Conservation (phyloP, 2,888 invertebrate species). For the Opisthograptis luteolata region DNA sequence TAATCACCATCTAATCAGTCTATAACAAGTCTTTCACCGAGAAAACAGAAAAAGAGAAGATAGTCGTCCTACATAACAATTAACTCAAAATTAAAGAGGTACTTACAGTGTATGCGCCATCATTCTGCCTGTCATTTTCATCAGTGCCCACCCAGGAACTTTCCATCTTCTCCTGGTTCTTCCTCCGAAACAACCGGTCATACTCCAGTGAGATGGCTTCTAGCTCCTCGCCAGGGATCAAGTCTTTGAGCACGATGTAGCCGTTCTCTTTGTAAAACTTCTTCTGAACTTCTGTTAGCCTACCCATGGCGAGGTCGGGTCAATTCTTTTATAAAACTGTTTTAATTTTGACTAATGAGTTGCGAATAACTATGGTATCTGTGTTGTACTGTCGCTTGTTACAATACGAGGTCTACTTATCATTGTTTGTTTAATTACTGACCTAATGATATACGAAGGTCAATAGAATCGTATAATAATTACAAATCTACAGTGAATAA, state of each 20-base stretch:
- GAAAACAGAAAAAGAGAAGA: too few species aligned
- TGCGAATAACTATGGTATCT: too few species aligned
- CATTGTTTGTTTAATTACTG: too few species aligned
- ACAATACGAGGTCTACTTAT: too few species aligned
- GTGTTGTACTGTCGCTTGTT: too few species aligned
- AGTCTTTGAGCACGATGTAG: constrained; percentile 74
- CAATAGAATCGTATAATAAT: too few species aligned
- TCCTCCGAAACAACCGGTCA: constrained; percentile 77
- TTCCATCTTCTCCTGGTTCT: constrained; percentile 77
- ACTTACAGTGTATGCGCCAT: constrained; percentile 56
- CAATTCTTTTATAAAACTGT: too few species aligned
- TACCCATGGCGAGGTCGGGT: constrained; percentile 52
- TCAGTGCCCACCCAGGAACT: constrained; percentile 83
- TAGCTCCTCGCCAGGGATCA: constrained; percentile 71
- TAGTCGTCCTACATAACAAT: not conserved
- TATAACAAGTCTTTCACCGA: too few species aligned
- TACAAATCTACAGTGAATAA: too few species aligned
- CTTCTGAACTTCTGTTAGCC: constrained; percentile 71
- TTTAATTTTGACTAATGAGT: too few species aligned
- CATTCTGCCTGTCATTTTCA: constrained; percentile 50
- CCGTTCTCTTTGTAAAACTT: constrained; percentile 81
- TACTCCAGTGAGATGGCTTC: constrained; percentile 75
- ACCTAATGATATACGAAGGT: too few species aligned
- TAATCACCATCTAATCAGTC: too few species aligned
- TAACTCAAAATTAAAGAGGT: not conserved